These are phyloP conservation scores for Brachyhypopomus gauderio DNA, from an alignment of 2,113 vertebrate species.

Conservation along the genomic window DNA sequence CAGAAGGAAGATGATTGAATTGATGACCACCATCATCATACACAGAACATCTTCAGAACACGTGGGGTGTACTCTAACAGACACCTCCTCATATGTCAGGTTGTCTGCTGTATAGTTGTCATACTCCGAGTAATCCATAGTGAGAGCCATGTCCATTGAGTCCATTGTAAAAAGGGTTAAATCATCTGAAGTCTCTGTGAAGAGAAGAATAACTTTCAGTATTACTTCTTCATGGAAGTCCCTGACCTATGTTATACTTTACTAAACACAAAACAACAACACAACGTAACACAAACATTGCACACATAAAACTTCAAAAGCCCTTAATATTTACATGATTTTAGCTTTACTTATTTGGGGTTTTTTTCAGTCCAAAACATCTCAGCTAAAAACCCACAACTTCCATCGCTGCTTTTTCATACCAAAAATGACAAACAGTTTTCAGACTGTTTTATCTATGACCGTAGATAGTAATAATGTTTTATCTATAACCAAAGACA, in stretches of 20 bases:
- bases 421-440: no score
- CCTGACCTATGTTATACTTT: background rate
- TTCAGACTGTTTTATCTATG: no score
- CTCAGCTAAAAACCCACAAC: no score
- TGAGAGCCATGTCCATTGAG: background rate
- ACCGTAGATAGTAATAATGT: no score
- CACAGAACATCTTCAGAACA: constrained; percentile 58
- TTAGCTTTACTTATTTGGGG: no score
- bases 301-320: background rate
- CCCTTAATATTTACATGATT: no score
- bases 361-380: no score
- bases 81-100: background rate
- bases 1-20: constrained; percentile 79
- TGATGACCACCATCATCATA: constrained; percentile 69
- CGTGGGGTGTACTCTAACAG: background rate
- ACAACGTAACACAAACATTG: background rate
- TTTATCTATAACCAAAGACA: no score
- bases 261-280: background rate
- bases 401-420: no score
- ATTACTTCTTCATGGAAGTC: background rate
- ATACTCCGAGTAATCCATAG: background rate
- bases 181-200: constrained; percentile 31
- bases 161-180: constrained; percentile 56
- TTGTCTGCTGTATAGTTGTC: background rate
- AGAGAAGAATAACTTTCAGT: constrained; percentile 16